A percentile compares a stretch with the other conserved stretches of the same genome.
phyloP scores from a whole-genome alignment of 2,113 vertebrate species.

The Narcine bancroftii region DNA sequence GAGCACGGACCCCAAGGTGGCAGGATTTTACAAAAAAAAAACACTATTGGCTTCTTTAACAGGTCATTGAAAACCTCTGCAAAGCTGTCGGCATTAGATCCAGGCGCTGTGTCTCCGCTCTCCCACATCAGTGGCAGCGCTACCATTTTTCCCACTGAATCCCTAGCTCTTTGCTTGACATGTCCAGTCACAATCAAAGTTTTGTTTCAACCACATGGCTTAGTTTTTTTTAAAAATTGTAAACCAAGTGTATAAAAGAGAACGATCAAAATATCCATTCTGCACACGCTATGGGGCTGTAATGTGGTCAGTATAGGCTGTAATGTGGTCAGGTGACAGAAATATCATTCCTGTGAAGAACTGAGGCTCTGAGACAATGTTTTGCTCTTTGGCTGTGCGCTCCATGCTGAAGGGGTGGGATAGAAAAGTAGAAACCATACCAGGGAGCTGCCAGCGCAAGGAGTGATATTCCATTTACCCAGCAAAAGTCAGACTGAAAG shows the following conservation, averaged over 20 bases:
- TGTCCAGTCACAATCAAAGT: neutral
- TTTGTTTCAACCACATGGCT: no score
- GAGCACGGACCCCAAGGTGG: no score
- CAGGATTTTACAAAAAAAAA: no score
- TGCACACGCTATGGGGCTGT: neutral
- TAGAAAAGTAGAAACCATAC: neutral
- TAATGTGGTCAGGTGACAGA: neutral
- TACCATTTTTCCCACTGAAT: neutral
- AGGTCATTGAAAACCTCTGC: no score
- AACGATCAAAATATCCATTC: neutral
- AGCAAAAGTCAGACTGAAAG: neutral
- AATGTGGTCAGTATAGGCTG: neutral
- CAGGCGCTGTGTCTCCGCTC: no score
- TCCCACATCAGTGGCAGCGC: no score
- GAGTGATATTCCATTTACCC: conserved; percentile 26
- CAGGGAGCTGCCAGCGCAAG: neutral
- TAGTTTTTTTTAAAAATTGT: neutral
- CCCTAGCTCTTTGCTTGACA: neutral
- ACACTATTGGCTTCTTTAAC: no score
- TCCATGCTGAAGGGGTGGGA: conserved; percentile 6
- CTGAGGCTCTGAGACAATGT: neutral
- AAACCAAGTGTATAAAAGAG: neutral
- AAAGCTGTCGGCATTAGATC: no score
- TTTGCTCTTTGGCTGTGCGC: neutral
- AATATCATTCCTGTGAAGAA: neutral